These are phyloP conservation scores for Paracanthobrama guichenoti DNA, from an alignment of 2,113 vertebrate species.

Conservation along the genomic window DNA sequence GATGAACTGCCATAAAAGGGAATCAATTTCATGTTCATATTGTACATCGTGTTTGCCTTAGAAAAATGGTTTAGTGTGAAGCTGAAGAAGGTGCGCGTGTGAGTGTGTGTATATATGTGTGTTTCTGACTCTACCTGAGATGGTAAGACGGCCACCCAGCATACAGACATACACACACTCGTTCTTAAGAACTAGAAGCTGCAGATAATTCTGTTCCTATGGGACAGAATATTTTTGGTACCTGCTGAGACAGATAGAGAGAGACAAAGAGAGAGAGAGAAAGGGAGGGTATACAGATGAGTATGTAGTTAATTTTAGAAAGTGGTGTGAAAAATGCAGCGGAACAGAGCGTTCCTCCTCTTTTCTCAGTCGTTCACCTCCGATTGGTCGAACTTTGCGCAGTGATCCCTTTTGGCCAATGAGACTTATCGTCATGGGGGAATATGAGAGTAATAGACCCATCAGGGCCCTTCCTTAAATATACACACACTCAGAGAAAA, in stretches of 20 bases:
- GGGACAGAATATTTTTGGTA: constrained; percentile 44
- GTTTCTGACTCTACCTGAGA: constrained; percentile 6
- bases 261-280: constrained; percentile 29
- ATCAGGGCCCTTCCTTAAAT: constrained; percentile 25
- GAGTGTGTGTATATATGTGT: background rate
- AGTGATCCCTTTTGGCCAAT: constrained; percentile 26
- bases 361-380: background rate
- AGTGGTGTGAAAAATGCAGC: constrained; percentile 39
- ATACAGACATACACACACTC: constrained; percentile 25
- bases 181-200: constrained; percentile 19
- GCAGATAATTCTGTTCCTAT: constrained; percentile 31
- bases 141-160: background rate
- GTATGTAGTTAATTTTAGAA: constrained; percentile 44
- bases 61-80: background rate
- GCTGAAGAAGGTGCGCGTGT: background rate
- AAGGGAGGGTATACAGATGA: constrained; percentile 32
- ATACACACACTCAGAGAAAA: constrained; percentile 28
- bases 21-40: background rate
- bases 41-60: background rate
- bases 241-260: constrained; percentile 41
- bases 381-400: constrained; percentile 25
- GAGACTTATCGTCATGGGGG: constrained; percentile 8
- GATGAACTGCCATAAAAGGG: background rate
- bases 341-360: constrained; percentile 25
- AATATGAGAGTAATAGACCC: constrained; percentile 33